Evolutionary conservation across 1,140 invertebrate genomes (phyloP), one percentile per base, ranked within the genome.

Genomic region (Caenorhabditis latens): DNA sequence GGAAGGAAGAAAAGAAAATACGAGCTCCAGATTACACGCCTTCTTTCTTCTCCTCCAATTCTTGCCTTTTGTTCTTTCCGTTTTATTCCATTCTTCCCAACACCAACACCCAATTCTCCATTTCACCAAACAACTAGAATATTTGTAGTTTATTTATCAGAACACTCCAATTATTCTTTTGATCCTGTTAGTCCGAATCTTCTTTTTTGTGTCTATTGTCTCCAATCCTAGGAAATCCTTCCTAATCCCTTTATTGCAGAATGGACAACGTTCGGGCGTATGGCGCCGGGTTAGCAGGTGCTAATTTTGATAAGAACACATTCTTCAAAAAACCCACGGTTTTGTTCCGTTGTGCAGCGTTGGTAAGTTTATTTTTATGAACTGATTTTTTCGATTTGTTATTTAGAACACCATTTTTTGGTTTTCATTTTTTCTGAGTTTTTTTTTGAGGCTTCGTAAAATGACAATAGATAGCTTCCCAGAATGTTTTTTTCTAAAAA

Each of bases 271-370:
- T 88, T 16, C 65, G 75, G 50, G 88, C 88, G 46, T 88, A 88
- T 83, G 88, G 88, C 14, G 88, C 88, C 19, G 88, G 88, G 21
- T n/a, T 88, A 63, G 88, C 88, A 40, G 86, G 88, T 42, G 86
- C 86, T 19, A 82, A 86, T 19, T 88, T 88, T 42, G 86, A 88
- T 32, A 75, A 67, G 8, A 84, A 86, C 42, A 86, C 75, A 40
- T 88, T 88, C 42, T 79, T 88, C 88, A 88, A 88, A 63, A 88
- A 88, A 75, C 88, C 88, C 14, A 87, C 88, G 14, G 88, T 88
- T 13, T n/a, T 88, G n/a, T 85, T 88, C 53, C 71, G 85, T n/a
- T 71, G 83, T 79, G 83, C 58, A 16, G 88, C 86, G 19, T 58
- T 88, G 14, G 88, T 88, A 48, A 83, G 88, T 63, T 87, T 50